A percentile compares a stretch with the other conserved stretches of the same genome.
Conservation (phyloP, 2,888 invertebrate species). For the Euzophera pinguis region DNA sequence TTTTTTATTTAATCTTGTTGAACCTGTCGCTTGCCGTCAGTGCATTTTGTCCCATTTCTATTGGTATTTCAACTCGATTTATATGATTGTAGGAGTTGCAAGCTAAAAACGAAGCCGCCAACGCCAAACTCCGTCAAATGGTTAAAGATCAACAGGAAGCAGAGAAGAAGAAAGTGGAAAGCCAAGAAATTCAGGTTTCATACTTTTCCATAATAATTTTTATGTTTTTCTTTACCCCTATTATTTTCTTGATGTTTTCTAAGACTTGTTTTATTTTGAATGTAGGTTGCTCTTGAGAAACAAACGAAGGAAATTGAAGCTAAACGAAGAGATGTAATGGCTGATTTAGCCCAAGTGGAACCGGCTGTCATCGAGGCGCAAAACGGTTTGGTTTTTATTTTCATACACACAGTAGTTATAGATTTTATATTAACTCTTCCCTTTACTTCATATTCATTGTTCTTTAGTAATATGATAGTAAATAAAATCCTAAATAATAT, state of each 20-base stretch:
- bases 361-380: constrained; percentile 99
- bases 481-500: background rate
- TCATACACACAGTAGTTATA: constrained; percentile 9
- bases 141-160: constrained; percentile 99
- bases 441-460: background rate
- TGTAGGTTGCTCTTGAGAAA: constrained; percentile 84
- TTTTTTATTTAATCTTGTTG: too few relatives aligned
- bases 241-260: background rate
- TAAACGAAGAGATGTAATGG: constrained; percentile 96
- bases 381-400: constrained; percentile 84
- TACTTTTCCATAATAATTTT: background rate
- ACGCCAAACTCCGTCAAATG: constrained; percentile 99
- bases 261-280: constrained; percentile 17
- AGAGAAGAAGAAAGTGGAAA: constrained; percentile 98
- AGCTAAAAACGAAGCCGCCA: constrained; percentile 99
- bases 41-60: too few relatives aligned
- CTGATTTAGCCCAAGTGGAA: constrained; percentile 97
- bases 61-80: background rate
- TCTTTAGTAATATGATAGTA: background rate
- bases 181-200: constrained; percentile 93
- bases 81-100: constrained; percentile 83
- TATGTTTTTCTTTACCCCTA: background rate
- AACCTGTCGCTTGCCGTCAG: too few relatives aligned
- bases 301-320: constrained; percentile 96
- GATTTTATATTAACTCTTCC: constrained; percentile 16